A percentile compares a stretch with the other conserved stretches of the same genome.
phyloP scores from a whole-genome alignment of 2,888 invertebrate species.

The Agonopterix alstromeriana region DNA sequence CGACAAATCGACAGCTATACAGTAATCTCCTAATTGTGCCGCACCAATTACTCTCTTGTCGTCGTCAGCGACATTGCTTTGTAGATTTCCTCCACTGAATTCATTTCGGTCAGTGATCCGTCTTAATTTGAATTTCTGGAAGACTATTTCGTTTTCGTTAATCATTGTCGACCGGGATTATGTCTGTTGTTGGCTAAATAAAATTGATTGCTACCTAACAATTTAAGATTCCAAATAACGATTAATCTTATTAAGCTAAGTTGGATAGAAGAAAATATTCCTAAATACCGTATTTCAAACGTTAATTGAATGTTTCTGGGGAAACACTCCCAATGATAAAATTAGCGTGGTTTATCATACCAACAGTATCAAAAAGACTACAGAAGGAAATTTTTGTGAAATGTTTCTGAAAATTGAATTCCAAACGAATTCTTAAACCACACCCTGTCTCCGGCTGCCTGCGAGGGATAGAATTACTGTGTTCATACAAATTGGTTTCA shows the following conservation, averaged over 20 bases:
- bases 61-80: constrained; percentile 23
- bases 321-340: constrained; percentile 41
- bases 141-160: constrained; percentile 14
- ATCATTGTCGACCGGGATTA: constrained; percentile 5
- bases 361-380: constrained; percentile 59
- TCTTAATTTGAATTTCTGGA: constrained; percentile 10
- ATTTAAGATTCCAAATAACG: no score
- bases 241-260: no score
- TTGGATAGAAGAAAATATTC: no score
- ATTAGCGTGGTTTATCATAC: constrained; percentile 54
- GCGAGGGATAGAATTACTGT: constrained; percentile 1
- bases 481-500: constrained; percentile 20
- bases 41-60: constrained; percentile 34
- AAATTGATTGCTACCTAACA: no score
- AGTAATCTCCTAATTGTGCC: constrained; percentile 24
- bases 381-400: constrained; percentile 63
- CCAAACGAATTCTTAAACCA: constrained; percentile 35
- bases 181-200: no score
- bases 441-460: not conserved
- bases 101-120: constrained; percentile 7
- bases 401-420: constrained; percentile 61
- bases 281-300: no score
- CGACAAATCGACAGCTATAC: constrained; percentile 13
- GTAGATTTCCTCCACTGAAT: constrained; percentile 18
- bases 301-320: no score